These are phyloP conservation scores for Listronotus oregonensis DNA, from an alignment of 1,140 invertebrate species.

Conservation along the genomic window DNA sequence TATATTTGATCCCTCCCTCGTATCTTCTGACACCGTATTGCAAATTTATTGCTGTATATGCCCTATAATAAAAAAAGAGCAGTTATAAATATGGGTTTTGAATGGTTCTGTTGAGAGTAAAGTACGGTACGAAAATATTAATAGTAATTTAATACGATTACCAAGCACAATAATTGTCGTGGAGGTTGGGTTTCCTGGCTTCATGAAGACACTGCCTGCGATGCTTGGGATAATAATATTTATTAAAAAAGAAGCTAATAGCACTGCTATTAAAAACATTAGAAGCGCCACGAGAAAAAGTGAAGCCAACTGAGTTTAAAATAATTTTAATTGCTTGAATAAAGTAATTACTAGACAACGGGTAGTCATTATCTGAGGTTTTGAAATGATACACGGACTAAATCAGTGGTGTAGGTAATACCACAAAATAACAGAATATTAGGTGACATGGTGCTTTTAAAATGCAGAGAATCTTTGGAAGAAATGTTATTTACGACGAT, in stretches of 20 bases:
- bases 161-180: conserved; percentile 3
- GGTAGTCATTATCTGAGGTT: neutral
- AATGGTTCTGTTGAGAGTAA: no score
- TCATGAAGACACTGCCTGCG: neutral
- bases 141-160: no score
- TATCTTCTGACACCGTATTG: no score
- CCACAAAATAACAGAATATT: no score
- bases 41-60: no score
- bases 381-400: conserved; percentile 10
- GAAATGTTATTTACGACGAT: no score
- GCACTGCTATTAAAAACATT: conserved; percentile 9
- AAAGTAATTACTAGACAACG: conserved; percentile 10
- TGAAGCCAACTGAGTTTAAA: conserved; percentile 2
- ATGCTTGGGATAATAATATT: conserved; percentile 1
- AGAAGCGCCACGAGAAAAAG: conserved; percentile 7
- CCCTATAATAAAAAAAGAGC: no score
- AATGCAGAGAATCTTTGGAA: no score
- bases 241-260: conserved; percentile 14
- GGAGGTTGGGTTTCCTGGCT: conserved; percentile 5
- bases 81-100: no score
- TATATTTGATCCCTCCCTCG: no score
- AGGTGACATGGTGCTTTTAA: no score
- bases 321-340: conserved; percentile 12
- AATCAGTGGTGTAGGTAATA: neutral
- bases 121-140: no score